Base-by-base conservation (phyloP, 2,888 invertebrate genomes). In the Scrobipalpa atriplicella region DNA sequence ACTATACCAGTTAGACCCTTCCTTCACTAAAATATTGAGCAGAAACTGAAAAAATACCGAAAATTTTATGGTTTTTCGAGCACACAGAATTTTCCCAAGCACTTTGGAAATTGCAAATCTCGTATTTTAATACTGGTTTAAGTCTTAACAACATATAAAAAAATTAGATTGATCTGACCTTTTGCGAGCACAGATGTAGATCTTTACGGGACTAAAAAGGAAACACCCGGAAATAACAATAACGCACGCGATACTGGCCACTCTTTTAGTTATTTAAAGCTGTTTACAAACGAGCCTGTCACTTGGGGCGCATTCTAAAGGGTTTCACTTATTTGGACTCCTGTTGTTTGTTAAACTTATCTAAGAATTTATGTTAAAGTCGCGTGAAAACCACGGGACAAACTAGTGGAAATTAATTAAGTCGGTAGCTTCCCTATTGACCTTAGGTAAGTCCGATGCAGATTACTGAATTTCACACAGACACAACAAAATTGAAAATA, bases 261-360 rank as follows among this genome's bases (percentile, higher is more conserved):
- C 29, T 29, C 29, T 29, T 52, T 19, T 47, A 5, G 7, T 47
- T n/a, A 47, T n/a, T 19, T 19, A 10, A 41, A 41, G 13, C 18
- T 18, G 52, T 52, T 51, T 29, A 81, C 83, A 82, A 84, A 81
- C 78, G 79, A 81, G 79, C 78, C 52, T 71, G 83, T 81, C 89
- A 81, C 88, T 75, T 70, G 86, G 89, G 89, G 80, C 80, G 78
- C 85, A 86, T 89, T 85, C 76, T 81, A 82, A 82, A 85, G 83
- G 85, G 81, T 82, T 64, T 74, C 84, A 84, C 85, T 87, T 90
- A 87, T 88, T 87, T 87, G 83, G 79, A 85, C 84, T 84, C 74
- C 73, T 83, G 82, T 86, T 87, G 87, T 89, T 89, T 86, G 84
- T 79, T 78, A 80, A 86, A 89, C 85, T 89, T 90, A 85, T 87